phyloP scores from a whole-genome alignment of 2,888 invertebrate genomes.

The Acleris holmiana region DNA sequence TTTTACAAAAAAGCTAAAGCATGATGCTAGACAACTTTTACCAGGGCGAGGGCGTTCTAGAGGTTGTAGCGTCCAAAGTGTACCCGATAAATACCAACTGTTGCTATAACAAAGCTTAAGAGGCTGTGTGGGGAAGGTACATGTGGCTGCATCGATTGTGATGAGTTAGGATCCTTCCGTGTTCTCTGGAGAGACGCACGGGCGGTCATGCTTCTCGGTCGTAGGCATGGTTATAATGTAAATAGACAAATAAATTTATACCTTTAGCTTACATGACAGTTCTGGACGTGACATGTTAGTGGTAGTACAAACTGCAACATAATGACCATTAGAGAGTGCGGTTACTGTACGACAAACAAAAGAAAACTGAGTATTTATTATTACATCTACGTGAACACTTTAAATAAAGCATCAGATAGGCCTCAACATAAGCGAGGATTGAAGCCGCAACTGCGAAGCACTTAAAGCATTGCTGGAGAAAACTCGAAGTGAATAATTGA shows the following conservation, averaged over 20 bases:
- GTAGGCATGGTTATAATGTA: conserved; percentile 75
- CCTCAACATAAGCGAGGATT: conserved; percentile 79
- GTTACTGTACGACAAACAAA: conserved; percentile 84
- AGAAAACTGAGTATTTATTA: conserved; percentile 78
- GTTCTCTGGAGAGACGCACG: conserved; percentile 64
- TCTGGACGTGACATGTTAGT: conserved; percentile 85
- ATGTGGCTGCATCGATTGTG: conserved; percentile 76
- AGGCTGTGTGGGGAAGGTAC: conserved; percentile 79
- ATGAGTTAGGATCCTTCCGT: conserved; percentile 60
- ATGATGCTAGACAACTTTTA: conserved; percentile 84
- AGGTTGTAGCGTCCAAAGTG: conserved; percentile 82
- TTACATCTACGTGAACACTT: conserved; percentile 82
- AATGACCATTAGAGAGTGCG: conserved; percentile 84
- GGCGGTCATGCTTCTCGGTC: conserved; percentile 76
- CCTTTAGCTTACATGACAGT: conserved; percentile 85
- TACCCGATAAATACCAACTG: conserved; percentile 81
- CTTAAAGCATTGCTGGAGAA: conserved; percentile 71
- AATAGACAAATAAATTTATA: conserved; percentile 82
- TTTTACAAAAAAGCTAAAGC: conserved; percentile 84
- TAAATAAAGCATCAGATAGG: conserved; percentile 80
- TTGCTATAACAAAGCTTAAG: conserved; percentile 79
- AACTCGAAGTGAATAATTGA: conserved; percentile 65
- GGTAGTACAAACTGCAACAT: conserved; percentile 85
- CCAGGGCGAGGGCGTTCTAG: conserved; percentile 83
- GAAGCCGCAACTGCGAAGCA: conserved; percentile 81